phyloP scores from a whole-genome alignment of 1,140 invertebrate species.

The Dinoponera quadriceps region DNA sequence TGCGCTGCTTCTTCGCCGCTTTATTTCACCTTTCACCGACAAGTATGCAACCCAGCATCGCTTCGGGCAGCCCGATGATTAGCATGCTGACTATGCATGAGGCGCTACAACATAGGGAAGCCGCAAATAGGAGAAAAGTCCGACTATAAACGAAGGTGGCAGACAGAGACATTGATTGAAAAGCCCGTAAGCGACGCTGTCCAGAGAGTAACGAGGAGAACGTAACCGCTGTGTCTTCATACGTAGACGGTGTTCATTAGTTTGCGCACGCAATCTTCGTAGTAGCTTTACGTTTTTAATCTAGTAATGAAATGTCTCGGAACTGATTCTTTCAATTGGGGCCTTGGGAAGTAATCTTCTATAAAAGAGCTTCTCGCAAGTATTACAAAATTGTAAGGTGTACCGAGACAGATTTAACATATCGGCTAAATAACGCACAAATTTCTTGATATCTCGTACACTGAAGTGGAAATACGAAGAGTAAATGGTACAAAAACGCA shows the following conservation, averaged over 20 bases:
- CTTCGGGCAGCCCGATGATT: slow-evolving; percentile 47
- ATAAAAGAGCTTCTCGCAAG: not conserved
- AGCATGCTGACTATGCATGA: slow-evolving; percentile 62
- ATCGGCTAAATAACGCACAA: not conserved
- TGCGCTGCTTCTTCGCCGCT: slow-evolving; percentile 44
- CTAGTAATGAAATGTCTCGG: slow-evolving; percentile 53
- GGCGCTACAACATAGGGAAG: slow-evolving; percentile 57
- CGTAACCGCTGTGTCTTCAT: slow-evolving; percentile 39
- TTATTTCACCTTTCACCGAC: slow-evolving; percentile 60
- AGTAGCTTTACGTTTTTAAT: slow-evolving; percentile 23
- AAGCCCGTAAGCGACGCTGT: slow-evolving; percentile 59
- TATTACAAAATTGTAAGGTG: not conserved
- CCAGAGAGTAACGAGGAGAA: slow-evolving; percentile 51
- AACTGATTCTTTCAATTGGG: slow-evolving; percentile 53
- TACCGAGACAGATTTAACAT: not conserved
- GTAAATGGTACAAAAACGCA: not conserved
- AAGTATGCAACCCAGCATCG: slow-evolving; percentile 38
- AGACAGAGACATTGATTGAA: slow-evolving; percentile 61
- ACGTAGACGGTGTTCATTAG: slow-evolving; percentile 43
- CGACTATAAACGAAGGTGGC: slow-evolving; percentile 57
- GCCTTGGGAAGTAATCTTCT: slow-evolving; percentile 21
- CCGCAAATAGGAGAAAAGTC: slow-evolving; percentile 51
- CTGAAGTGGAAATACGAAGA: slow-evolving; percentile 3
- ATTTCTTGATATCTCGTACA: slow-evolving; percentile 7
- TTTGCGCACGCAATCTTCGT: slow-evolving; percentile 43